Evolutionary conservation across 2,888 invertebrate species (phyloP).

Genomic region (Hypsopygia costalis): DNA sequence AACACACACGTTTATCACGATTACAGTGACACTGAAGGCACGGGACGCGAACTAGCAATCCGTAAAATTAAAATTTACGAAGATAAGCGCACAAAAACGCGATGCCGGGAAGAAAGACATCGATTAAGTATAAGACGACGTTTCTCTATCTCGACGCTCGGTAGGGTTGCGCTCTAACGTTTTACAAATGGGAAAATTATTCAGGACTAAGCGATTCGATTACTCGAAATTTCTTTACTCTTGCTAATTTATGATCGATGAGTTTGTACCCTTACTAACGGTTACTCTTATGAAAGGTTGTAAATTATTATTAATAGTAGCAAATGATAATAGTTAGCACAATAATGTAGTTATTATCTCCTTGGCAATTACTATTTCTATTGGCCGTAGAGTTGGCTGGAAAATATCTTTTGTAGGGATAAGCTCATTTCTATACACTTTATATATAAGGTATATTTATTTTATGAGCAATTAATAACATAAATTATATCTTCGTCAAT

Average conservation of each 20-base stretch:
- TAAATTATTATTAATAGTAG: too few species aligned
- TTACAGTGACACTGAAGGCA: constrained; percentile 30
- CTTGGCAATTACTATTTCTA: too few species aligned
- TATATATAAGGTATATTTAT: too few species aligned
- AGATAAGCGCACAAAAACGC: constrained; percentile 28
- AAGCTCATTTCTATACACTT: too few species aligned
- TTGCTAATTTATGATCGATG: constrained; percentile 10
- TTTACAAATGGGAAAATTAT: constrained; percentile 12
- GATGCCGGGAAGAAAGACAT: constrained; percentile 23
- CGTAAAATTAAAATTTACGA: constrained; percentile 52
- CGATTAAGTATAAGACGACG: constrained; percentile 26
- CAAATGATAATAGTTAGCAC: too few species aligned
- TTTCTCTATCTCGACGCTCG: constrained; percentile 23
- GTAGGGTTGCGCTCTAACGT: constrained; percentile 10
- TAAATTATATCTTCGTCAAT: too few species aligned
- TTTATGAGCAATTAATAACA: too few species aligned
- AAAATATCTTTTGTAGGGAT: too few species aligned
- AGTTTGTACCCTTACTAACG: too few species aligned
- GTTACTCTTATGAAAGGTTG: too few species aligned
- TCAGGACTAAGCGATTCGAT: constrained; percentile 10
- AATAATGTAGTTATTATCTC: too few species aligned
- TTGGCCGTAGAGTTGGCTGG: too few species aligned
- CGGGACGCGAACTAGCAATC: constrained; percentile 34
- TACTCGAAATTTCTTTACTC: constrained; percentile 5
- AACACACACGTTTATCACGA: constrained; percentile 31